Evolutionary conservation across 2,888 invertebrate genomes (phyloP).

Genomic region (Cylindroiulus punctatus): DNA sequence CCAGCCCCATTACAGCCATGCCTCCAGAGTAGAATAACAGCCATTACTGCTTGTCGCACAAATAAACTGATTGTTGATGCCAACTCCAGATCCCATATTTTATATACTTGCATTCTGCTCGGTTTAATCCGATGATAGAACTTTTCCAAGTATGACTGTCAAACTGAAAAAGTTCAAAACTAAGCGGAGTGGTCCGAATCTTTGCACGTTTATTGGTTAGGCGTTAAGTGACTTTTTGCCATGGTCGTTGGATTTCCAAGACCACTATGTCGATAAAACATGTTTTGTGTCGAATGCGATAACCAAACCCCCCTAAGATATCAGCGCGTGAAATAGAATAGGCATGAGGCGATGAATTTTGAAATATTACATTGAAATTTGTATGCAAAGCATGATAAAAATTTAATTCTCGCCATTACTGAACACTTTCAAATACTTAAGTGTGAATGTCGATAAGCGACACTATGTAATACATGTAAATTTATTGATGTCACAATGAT

Average conservation of each 20-base stretch:
- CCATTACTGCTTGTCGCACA: not conserved
- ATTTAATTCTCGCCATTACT: not conserved
- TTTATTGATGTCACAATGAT: not conserved
- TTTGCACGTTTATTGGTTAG: no score
- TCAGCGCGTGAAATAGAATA: not conserved
- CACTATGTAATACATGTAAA: not conserved
- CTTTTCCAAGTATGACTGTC: not conserved
- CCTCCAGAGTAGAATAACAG: not conserved
- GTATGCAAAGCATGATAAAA: conserved; percentile 10
- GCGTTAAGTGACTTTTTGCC: not conserved
- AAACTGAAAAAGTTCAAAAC: not conserved
- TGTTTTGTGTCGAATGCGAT: not conserved
- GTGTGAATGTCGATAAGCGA: not conserved
- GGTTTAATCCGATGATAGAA: not conserved
- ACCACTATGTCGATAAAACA: not conserved
- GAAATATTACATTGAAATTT: not conserved
- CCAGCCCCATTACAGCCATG: not conserved
- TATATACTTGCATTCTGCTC: not conserved
- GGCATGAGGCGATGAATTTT: not conserved
- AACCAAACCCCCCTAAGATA: not conserved
- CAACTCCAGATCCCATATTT: conserved; percentile 10
- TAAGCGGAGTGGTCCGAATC: no score
- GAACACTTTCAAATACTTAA: not conserved
- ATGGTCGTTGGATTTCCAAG: not conserved
- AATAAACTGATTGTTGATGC: conserved; percentile 11